Percentiles rank a stretch among this genome's conserved stretches.
These are phyloP conservation scores for Brachionus rotundiformis DNA, from an alignment of 1,140 invertebrate species.

Conservation along the genomic window DNA sequence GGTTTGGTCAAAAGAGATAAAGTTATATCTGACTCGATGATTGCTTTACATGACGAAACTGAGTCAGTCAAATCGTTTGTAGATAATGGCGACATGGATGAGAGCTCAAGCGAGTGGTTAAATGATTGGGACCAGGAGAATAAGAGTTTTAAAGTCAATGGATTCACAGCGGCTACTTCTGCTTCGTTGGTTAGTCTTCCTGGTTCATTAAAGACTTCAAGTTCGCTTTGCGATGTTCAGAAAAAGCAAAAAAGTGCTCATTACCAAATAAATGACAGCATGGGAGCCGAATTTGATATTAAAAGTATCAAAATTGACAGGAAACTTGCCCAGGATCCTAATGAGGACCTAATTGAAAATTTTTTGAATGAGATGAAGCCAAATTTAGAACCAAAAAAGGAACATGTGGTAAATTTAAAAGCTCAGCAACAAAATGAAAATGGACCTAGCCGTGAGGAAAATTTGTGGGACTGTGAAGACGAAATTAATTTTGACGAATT, in stretches of 20 bases:
- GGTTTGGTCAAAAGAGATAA: background rate
- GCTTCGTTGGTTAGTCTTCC: background rate
- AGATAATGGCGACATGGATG: background rate
- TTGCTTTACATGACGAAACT: conserved; percentile 35
- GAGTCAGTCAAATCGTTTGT: conserved; percentile 7
- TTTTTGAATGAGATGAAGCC: conserved; percentile 49
- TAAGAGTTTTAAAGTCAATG: background rate
- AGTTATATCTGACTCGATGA: conserved; percentile 48
- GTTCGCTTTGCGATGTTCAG: background rate
- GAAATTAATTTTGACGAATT: conserved; percentile 40
- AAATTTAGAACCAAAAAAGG: conserved; percentile 2
- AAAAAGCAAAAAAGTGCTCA: background rate
- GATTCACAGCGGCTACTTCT: background rate
- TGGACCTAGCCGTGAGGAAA: background rate
- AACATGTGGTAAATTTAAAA: too few relatives aligned
- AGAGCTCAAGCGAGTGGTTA: background rate
- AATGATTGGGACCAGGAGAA: conserved; percentile 12
- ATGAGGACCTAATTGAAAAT: conserved; percentile 23
- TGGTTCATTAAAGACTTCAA: background rate
- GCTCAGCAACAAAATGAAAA: background rate
- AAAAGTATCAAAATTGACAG: conserved; percentile 38
- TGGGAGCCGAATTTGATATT: conserved; percentile 27
- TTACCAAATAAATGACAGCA: background rate
- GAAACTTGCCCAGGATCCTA: background rate
- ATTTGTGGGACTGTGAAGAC: conserved; percentile 16